Conservation (phyloP, 2,797 vertebrate genomes). For the Onychomys torridus region DNA sequence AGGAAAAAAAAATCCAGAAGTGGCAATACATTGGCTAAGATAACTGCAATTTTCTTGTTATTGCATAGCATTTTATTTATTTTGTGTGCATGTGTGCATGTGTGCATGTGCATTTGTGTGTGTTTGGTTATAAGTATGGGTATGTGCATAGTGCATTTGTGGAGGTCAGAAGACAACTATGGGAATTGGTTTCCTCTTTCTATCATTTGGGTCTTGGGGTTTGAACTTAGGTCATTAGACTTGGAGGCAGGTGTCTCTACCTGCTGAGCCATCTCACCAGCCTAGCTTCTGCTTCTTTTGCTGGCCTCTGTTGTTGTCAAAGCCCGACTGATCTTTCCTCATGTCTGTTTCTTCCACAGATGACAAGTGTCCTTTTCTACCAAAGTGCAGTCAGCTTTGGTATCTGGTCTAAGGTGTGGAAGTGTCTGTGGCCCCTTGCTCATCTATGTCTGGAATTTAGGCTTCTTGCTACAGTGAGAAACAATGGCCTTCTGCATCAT, state of each 20-base stretch:
- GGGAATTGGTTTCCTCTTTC: not conserved
- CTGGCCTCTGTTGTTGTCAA: not conserved
- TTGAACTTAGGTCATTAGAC: not conserved
- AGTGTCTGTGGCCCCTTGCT: not conserved
- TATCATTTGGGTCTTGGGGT: not conserved
- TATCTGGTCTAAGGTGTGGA: not conserved
- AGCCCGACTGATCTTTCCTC: not conserved
- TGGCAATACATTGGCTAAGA: not conserved
- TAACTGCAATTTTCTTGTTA: not conserved
- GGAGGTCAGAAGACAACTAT: not conserved
- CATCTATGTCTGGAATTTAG: constrained; percentile 17
- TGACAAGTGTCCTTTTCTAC: not conserved
- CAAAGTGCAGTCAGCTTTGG: not conserved
- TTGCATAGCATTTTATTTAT: not conserved
- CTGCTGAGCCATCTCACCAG: not conserved
- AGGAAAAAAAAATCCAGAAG: not conserved
- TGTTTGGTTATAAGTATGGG: not conserved
- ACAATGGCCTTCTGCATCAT: not conserved
- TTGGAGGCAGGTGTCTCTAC: not conserved
- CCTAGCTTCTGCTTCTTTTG: not conserved
- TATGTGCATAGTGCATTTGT: not conserved
- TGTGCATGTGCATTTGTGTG: not conserved
- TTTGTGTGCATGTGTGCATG: not conserved
- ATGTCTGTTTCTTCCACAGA: not conserved
- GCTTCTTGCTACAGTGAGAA: constrained; percentile 32